Evolutionary conservation across 1,140 invertebrate species (phyloP).

Genomic region (Chironomus striatipennis): DNA sequence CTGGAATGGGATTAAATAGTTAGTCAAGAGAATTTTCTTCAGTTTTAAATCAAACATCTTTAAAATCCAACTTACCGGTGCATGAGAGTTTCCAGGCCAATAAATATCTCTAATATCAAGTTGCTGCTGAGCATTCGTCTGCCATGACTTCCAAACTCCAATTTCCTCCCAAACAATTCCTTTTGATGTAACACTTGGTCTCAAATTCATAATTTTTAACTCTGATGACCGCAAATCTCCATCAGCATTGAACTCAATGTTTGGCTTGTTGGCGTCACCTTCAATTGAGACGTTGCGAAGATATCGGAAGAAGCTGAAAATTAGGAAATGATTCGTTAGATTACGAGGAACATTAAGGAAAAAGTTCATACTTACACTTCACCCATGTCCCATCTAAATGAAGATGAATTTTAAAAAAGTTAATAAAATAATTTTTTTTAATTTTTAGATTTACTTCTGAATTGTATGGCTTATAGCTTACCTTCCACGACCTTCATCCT

Average conservation of each 20-base stretch:
- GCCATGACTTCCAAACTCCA: conserved; percentile 67
- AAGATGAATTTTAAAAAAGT: too few species aligned
- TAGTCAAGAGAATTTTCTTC: not conserved
- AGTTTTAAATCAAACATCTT: not conserved
- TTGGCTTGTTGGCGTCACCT: conserved; percentile 64
- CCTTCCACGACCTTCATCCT: conserved; percentile 38
- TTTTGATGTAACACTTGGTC: conserved; percentile 61
- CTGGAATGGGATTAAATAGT: not conserved
- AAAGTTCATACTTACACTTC: conserved; percentile 33
- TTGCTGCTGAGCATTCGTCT: conserved; percentile 59
- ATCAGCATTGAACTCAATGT: conserved; percentile 79
- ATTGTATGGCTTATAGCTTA: too few species aligned
- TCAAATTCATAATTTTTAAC: conserved; percentile 86
- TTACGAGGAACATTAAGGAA: not conserved
- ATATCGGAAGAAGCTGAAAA: conserved; percentile 55
- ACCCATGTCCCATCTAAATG: conserved; percentile 36
- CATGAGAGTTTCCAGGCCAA: conserved; percentile 93
- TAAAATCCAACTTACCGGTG: conserved; percentile 79
- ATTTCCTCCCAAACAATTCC: conserved; percentile 86
- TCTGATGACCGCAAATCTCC: conserved; percentile 79
- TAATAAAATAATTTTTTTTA: too few species aligned
- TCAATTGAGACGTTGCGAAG: conserved; percentile 77
- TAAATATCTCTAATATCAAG: conserved; percentile 96
- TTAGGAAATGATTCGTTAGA: not conserved
- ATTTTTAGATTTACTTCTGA: too few species aligned